Evolutionary conservation across 2,888 invertebrate species (phyloP).

Genomic region (Chymomyza amoena): DNA sequence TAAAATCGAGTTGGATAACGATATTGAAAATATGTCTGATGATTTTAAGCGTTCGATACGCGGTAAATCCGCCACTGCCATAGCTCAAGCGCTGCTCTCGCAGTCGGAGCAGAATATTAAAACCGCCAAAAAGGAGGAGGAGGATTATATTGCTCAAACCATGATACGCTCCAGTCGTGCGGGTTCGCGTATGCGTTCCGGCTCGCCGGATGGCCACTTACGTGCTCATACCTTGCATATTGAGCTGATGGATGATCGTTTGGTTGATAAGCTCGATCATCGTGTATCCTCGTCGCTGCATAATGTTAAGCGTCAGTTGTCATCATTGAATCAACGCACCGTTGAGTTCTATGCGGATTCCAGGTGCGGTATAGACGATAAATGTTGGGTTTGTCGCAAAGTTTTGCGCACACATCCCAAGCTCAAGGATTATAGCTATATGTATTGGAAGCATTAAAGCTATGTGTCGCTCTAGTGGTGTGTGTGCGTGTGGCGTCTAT

Average conservation of each 20-base stretch:
- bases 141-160: conserved; percentile 72
- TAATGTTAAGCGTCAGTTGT: conserved; percentile 78
- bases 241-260: conserved; percentile 77
- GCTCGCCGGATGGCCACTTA: conserved; percentile 57
- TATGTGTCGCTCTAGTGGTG: background rate
- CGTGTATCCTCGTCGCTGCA: conserved; percentile 77
- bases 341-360: conserved; percentile 78
- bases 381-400: conserved; percentile 78
- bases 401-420: conserved; percentile 76
- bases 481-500: background rate
- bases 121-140: conserved; percentile 71
- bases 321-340: conserved; percentile 76
- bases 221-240: conserved; percentile 74
- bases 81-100: conserved; percentile 83
- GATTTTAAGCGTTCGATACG: conserved; percentile 81
- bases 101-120: conserved; percentile 80
- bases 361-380: conserved; percentile 78
- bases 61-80: conserved; percentile 88
- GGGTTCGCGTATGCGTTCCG: conserved; percentile 71
- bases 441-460: conserved; percentile 62
- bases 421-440: conserved; percentile 74
- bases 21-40: conserved; percentile 78
- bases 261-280: conserved; percentile 78
- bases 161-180: conserved; percentile 74
- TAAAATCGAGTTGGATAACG: conserved; percentile 80